Evolutionary conservation across 1,140 invertebrate genomes (phyloP).

Genomic region (Zaprionus tsacasi): DNA sequence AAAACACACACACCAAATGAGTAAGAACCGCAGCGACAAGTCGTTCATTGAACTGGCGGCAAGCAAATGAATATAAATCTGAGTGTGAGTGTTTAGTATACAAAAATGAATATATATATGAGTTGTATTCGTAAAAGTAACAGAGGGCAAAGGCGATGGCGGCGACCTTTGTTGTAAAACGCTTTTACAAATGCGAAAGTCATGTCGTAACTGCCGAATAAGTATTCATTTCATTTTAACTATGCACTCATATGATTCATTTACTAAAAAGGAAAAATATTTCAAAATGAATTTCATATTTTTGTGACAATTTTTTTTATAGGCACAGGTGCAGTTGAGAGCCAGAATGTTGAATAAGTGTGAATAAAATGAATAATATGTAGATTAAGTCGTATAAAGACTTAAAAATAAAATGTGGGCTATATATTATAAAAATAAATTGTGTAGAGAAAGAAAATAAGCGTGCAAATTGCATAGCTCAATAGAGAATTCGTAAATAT

Average conservation of each 20-base stretch:
- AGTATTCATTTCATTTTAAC: conserved; percentile 16
- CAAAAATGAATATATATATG: conserved; percentile 2
- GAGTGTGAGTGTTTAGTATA: conserved; percentile 8
- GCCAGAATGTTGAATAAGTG: neutral
- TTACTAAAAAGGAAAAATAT: neutral
- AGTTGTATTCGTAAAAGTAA: neutral
- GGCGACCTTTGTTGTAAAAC: conserved; percentile 21
- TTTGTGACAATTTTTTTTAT: neutral
- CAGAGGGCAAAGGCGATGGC: conserved; percentile 22
- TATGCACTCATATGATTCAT: conserved; percentile 33
- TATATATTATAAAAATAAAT: too few species aligned
- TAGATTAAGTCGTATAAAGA: too few species aligned
- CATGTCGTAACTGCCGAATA: conserved; percentile 10
- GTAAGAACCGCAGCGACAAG: conserved; percentile 52
- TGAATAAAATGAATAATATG: neutral
- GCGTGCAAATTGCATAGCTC: too few species aligned
- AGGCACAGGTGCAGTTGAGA: neutral
- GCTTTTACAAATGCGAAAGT: conserved; percentile 15
- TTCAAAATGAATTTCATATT: neutral
- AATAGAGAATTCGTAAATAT: neutral
- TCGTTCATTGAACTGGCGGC: conserved; percentile 67
- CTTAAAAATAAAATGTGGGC: too few species aligned
- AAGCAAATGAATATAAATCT: conserved; percentile 44
- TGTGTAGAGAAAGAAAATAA: too few species aligned
- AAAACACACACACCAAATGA: conserved; percentile 53